phyloP scores from a whole-genome alignment of 2,797 vertebrate genomes.

The Spheniscus humboldti region DNA sequence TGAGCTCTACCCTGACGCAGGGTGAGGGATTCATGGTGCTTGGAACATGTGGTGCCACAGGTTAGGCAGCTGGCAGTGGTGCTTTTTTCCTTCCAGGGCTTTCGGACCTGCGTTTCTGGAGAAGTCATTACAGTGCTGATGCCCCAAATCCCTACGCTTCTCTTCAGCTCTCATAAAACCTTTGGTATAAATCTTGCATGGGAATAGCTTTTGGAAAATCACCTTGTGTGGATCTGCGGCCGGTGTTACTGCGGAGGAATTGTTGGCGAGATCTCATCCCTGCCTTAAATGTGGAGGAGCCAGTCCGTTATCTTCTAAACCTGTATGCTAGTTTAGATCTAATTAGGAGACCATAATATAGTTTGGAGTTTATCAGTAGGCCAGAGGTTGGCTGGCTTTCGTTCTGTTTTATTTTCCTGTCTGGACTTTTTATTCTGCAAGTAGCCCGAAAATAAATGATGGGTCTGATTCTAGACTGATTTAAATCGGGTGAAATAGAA shows the following conservation, averaged over 20 bases:
- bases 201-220: neutral
- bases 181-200: neutral
- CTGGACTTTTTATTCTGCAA: neutral
- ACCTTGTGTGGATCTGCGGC: neutral
- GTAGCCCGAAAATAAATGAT: neutral
- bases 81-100: neutral
- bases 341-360: neutral
- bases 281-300: neutral
- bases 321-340: neutral
- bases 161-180: neutral
- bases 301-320: neutral
- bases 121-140: neutral
- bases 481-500: neutral
- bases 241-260: neutral
- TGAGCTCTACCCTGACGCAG: neutral
- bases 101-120: neutral
- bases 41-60: neutral
- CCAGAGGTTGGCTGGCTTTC: neutral
- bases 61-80: neutral
- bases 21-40: neutral
- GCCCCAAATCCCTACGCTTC: neutral
- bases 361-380: neutral
- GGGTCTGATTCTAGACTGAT: neutral
- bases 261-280: neutral
- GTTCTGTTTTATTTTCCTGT: neutral